These are phyloP conservation scores for Campoplex nolae DNA, from an alignment of 2,888 invertebrate genomes.

Conservation along the genomic window DNA sequence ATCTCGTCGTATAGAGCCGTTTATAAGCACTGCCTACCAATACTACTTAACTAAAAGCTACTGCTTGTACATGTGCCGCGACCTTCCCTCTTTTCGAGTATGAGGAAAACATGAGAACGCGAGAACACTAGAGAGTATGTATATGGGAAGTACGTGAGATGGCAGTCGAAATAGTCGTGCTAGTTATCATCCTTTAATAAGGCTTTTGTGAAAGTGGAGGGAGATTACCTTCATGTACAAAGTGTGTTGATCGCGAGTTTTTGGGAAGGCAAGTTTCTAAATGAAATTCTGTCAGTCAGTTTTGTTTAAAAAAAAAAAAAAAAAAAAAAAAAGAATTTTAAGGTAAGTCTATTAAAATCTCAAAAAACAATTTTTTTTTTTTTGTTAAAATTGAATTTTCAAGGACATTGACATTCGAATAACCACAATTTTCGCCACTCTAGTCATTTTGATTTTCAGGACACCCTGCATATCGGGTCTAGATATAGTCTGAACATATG, in stretches of 20 bases:
- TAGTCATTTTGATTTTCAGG: neutral
- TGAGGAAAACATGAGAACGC: constrained; percentile 17
- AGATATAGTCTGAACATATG: neutral
- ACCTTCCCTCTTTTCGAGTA: neutral
- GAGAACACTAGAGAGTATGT: constrained; percentile 2
- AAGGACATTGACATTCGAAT: neutral
- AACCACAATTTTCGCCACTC: neutral
- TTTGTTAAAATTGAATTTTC: neutral
- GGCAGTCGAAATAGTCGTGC: neutral
- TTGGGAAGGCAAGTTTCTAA: neutral
- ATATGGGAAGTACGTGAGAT: constrained; percentile 28
- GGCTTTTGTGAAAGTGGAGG: constrained; percentile 1
- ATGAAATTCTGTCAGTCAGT: neutral
- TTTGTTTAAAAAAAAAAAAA: neutral
- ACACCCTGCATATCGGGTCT: neutral
- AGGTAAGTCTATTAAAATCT: neutral
- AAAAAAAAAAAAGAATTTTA: too few relatives aligned
- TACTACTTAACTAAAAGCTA: neutral
- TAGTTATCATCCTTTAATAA: constrained; percentile 8
- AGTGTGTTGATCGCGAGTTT: neutral
- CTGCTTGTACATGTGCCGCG: neutral
- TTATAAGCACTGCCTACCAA: constrained; percentile 8
- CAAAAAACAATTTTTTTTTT: neutral
- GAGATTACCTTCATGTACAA: neutral
- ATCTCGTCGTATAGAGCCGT: constrained; percentile 37